A percentile compares a stretch with the other conserved stretches of the same genome.
Evolutionary conservation across 2,113 vertebrate genomes (phyloP).

Genomic region (Mustelus asterias): DNA sequence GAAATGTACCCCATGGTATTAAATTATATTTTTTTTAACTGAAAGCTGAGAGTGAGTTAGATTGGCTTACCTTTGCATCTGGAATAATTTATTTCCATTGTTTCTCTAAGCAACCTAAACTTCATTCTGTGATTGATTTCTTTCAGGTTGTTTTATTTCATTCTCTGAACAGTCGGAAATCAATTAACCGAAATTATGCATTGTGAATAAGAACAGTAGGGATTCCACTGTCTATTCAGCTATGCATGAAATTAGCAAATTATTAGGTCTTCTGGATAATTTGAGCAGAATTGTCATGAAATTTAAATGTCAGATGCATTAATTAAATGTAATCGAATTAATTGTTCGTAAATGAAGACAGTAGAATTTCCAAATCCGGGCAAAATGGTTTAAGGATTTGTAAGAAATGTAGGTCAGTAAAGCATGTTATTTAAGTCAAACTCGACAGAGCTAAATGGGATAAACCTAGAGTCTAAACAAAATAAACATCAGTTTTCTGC

Average conservation of each 20-base stretch:
- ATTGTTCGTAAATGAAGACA: not conserved
- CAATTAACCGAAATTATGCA: not conserved
- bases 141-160: not conserved
- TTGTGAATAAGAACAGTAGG: not conserved
- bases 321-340: constrained; percentile 24
- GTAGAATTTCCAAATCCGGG: not conserved
- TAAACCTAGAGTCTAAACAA: not conserved
- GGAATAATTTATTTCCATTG: not conserved
- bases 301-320: not conserved
- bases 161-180: not conserved
- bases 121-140: not conserved
- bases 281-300: not conserved
- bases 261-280: constrained; percentile 9
- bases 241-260: constrained; percentile 21
- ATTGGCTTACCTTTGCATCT: not conserved
- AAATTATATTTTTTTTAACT: not conserved
- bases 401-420: not conserved
- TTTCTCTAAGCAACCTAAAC: not conserved
- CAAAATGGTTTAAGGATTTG: not conserved
- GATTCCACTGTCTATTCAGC: not conserved
- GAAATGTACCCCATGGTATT: not conserved
- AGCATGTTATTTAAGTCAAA: not conserved
- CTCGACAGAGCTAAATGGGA: not conserved
- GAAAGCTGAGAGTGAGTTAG: not conserved
- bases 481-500: not conserved